Evolutionary conservation across 2,888 invertebrate species (phyloP).

Genomic region (Sinotaia quadrata): DNA sequence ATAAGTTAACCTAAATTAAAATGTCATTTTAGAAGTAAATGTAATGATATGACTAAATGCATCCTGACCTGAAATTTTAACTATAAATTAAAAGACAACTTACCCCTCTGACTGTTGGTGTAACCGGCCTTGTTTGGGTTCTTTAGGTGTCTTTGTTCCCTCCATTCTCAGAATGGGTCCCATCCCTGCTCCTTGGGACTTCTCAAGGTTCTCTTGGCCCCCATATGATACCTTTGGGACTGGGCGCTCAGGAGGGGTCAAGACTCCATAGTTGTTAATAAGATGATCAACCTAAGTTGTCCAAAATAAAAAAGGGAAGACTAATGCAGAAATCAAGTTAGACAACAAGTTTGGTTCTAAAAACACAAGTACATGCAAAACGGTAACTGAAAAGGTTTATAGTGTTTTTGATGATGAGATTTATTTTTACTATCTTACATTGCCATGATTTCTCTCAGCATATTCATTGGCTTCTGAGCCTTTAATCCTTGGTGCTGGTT

Average conservation of each 20-base stretch:
- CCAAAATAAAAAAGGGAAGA: no score
- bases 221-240: constrained; percentile 51
- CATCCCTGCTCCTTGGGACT: constrained; percentile 59
- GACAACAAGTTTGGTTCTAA: no score
- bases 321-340: no score
- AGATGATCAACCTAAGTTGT: constrained; percentile 41
- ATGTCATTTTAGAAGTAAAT: background rate
- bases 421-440: no score
- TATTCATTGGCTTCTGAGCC: constrained; percentile 58
- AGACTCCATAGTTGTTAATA: constrained; percentile 53
- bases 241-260: constrained; percentile 44
- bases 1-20: background rate
- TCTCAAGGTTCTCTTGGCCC: constrained; percentile 47
- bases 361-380: no score
- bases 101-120: constrained; percentile 62
- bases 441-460: constrained; percentile 60
- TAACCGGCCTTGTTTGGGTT: constrained; percentile 52
- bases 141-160: constrained; percentile 41
- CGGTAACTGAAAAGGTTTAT: no score
- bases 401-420: no score
- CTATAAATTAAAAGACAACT: constrained; percentile 36
- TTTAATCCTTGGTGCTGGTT: constrained; percentile 53
- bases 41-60: background rate
- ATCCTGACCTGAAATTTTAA: background rate
- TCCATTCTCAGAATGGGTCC: constrained; percentile 62